Evolutionary conservation across 2,113 vertebrate species (phyloP), one percentile per base, ranked within the genome.

Genomic region (Origma solitaria): DNA sequence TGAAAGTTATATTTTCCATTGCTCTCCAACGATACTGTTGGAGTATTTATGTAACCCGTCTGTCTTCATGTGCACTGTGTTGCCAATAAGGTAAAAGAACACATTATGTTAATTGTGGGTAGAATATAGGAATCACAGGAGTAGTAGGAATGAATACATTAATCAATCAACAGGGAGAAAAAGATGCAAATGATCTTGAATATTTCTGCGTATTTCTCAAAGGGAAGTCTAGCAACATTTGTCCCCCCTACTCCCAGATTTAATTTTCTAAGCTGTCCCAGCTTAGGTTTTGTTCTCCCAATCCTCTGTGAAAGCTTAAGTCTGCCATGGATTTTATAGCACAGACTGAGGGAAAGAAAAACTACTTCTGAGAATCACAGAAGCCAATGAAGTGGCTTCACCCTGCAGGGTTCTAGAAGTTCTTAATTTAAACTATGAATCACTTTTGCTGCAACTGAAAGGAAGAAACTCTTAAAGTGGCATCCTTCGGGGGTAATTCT

Each of bases 361-460:
- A 95, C 68, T 70, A 70, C 57, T 86, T 94, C 64, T 83, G 96
- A 92, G 92, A 92, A 75, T 94, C 71, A 66, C 38, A 72, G 76
- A 88, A 91, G 37, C 47, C 84, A 83, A 47, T 49, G 78, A 94
- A 87, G 69, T 68, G 88, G 38, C 93, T 96, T 95, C 84, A 86
- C 69, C 31, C 92, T 16, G 35, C 64, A 90, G 92, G 81, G 72
- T 88, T 96, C 84, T 90, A 68, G 75, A 88, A 80, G 27, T 91
- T 91, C 93, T 96, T 96, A 94, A 97, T 96, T 97, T 95, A 94
- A 94, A 91, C 86, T 73, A 84, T 97, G 94, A 96, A 97, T 97
- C 96, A 94, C 56, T 78, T 94, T 91, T 90, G 31, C 82, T 6
- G 50, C 57, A 66, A 68, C 68, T 4, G 13, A 92, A 83, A 95